Base-by-base conservation (phyloP, 2,113 vertebrate species). In the Lepus europaeus region DNA sequence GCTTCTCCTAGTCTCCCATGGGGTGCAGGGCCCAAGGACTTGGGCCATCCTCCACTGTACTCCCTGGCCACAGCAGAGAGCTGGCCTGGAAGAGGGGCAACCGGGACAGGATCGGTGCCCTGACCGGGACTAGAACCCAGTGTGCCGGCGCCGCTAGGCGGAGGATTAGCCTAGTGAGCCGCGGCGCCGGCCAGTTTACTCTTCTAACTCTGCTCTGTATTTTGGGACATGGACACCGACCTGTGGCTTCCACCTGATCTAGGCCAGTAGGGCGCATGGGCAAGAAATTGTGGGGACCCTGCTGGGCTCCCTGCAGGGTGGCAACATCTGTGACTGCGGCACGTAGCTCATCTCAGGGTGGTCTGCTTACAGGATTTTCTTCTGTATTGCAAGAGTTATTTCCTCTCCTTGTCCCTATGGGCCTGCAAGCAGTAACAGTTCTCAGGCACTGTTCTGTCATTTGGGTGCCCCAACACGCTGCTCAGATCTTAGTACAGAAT, bases 401-500 rank as follows among this genome's bases (percentile, higher is more conserved):
- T 79, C 29, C 64, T 93, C 49, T 19, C 36, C 25, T 76, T 68
- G 53, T 87, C 45, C 78, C 63, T 81, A 63, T 39, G 61, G 25
- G 3, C 39, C 73, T n/a, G 17, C 69, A 56, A 69, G 3, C 36
- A 49, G 63, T 39, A n/a, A 56, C 9, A 27, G 49, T 89, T 78
- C 70, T 68, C 27, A 83, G 20, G 9, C 63, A 23, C 66, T 70
- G 5, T 2, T 2, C 27, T 80, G 1, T 74, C 9, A 6, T 29
- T 51, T 19, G 10, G 64, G 51, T 77, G 73, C 45, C 19, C 49
- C 9, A 80, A 4, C 1, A 61, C 1, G 9, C 33, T 59, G 59
- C n/a, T 66, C 64, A 79, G n/a, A 63, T 73, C 95, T 89, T 61
- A 79, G 53, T 69, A 63, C 73, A 49, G 72, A 36, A 14, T 87